Conservation (phyloP, 2,797 vertebrate species). For the Serranus cabrilla region DNA sequence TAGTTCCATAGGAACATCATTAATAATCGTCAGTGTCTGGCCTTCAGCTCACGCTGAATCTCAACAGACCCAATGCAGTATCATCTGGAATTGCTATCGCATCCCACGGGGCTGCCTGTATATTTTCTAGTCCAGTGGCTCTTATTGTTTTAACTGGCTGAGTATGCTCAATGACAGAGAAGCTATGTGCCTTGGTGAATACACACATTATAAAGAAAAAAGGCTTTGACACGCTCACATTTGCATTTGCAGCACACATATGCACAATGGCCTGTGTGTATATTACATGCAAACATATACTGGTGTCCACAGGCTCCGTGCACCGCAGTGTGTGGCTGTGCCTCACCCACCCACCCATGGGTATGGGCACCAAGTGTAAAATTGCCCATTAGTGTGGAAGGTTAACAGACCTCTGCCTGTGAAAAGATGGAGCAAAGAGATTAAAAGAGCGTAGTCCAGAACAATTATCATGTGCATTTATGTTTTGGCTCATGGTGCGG, state of each 20-base stretch:
- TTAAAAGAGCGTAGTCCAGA: constrained; percentile 49
- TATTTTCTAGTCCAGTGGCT: constrained; percentile 77
- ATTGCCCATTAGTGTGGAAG: constrained; percentile 67
- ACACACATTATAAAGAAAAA: constrained; percentile 71
- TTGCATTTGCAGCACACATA: constrained; percentile 49
- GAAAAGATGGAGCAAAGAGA: constrained; percentile 56
- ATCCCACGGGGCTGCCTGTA: constrained; percentile 69
- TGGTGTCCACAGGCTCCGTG: constrained; percentile 59
- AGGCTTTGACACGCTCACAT: constrained; percentile 54
- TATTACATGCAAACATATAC: constrained; percentile 56
- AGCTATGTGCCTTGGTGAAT: constrained; percentile 86
- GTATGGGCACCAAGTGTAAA: constrained; percentile 56
- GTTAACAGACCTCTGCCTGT: constrained; percentile 69
- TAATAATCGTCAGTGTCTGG: constrained; percentile 82
- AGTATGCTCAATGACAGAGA: constrained; percentile 79
- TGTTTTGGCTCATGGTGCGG: constrained; percentile 57
- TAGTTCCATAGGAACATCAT: constrained; percentile 76
- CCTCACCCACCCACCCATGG: constrained; percentile 14
- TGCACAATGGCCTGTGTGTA: constrained; percentile 40
- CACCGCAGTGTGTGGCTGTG: constrained; percentile 29
- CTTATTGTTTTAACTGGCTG: constrained; percentile 82
- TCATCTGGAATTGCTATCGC: constrained; percentile 75
- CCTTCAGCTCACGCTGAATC: constrained; percentile 70
- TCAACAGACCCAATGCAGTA: constrained; percentile 67
- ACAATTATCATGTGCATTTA: constrained; percentile 60